Base-by-base conservation (phyloP, 2,888 invertebrate genomes). In the Lasioglossum vierecki region DNA sequence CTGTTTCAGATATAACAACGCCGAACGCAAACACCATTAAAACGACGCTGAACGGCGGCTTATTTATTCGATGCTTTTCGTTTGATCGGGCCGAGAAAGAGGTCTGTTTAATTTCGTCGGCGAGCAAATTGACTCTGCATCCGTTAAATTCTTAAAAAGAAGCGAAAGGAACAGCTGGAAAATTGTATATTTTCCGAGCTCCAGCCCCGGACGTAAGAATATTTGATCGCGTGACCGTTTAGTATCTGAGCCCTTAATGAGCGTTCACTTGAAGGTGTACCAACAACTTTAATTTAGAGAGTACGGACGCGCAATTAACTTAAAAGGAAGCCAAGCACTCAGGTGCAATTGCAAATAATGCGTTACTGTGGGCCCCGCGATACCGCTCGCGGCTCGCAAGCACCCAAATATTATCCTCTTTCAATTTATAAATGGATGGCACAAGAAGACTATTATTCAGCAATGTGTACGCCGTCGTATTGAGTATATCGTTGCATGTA, bases 201-300 rank as follows among this genome's bases (percentile, higher is more conserved):
- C 18, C 6, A 22, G 0, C 53, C 15, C 5, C 49, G 18, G 5
- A 49, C 5, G 6, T n/a, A 26, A 76, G 49, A 44, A 49, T n/a
- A 30, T 70, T 70, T 57, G 35, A 80, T 68, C 71, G 15, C 46
- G 4, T 18, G 75, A 63, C 22, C 30, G 72, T 66, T 73, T 26
- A 35, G 35, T 11, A 73, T 41, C 74, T 35, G 49, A 53, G 30
- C 60, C 71, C 26, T 85, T 63, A 57, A 79, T 49, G 70, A 53
- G 41, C 22, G 63, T 26, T 60, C 30, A 15, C 57, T 63, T 46
- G 60, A 78, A 76, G 26, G 71, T 66, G 35, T 22, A 63, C 78
- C 88, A 79, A 80, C 80, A 77, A 80, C 83, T 87, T 88, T 80
- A 86, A 86, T 86, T 84, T 80, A 70, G 73, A 76, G 80, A 86